A percentile compares a stretch with the other conserved stretches of the same genome.
Evolutionary conservation across 2,888 invertebrate genomes (phyloP).

Genomic region (Erebia palarica): DNA sequence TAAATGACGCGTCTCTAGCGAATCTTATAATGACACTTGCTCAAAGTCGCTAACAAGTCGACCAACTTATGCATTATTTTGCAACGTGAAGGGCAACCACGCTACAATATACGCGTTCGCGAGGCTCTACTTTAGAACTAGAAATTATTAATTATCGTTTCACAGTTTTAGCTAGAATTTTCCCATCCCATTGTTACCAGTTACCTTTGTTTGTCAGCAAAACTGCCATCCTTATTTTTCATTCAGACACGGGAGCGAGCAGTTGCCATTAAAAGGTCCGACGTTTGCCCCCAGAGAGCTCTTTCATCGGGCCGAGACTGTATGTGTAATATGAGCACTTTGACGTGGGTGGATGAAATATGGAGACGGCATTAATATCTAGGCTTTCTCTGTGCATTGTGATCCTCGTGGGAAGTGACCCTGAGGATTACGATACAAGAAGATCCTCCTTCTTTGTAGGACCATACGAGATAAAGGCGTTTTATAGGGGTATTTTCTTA

Average conservation of each 20-base stretch:
- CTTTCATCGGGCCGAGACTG: constrained; percentile 60
- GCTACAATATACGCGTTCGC: too few species aligned
- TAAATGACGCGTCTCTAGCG: too few species aligned
- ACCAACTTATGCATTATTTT: too few species aligned
- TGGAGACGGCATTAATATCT: constrained; percentile 23
- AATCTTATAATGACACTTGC: too few species aligned
- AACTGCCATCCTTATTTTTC: constrained; percentile 59
- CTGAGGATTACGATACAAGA: too few species aligned
- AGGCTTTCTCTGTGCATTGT: not conserved
- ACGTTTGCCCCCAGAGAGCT: constrained; percentile 68
- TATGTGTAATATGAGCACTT: constrained; percentile 48
- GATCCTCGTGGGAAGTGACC: not conserved
- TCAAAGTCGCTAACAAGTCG: too few species aligned
- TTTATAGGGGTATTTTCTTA: too few species aligned
- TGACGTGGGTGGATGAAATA: constrained; percentile 30
- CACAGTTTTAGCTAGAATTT: constrained; percentile 29
- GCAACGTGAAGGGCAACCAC: too few species aligned
- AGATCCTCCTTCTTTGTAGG: too few species aligned
- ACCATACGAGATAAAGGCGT: too few species aligned
- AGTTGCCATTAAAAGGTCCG: constrained; percentile 71
- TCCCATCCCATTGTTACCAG: constrained; percentile 41
- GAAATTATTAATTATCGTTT: too few species aligned
- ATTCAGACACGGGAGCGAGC: constrained; percentile 61
- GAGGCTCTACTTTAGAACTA: too few species aligned
- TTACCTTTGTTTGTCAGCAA: constrained; percentile 39